Conservation (phyloP, 2,113 vertebrate species). For the Solenodon paradoxus region DNA sequence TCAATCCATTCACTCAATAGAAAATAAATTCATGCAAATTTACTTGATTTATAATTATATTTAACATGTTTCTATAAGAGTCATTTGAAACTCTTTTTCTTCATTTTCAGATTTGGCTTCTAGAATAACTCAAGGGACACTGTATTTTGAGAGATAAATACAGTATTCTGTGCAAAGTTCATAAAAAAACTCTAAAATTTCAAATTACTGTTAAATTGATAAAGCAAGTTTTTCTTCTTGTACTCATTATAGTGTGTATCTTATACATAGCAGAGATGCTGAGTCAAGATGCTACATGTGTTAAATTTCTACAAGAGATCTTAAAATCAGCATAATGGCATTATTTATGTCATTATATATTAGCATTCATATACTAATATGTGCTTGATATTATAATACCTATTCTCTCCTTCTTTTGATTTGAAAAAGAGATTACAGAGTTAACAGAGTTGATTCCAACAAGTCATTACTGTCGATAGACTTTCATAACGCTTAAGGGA, state of each 20-base stretch:
- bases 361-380: too few species aligned
- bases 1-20: not conserved
- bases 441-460: not conserved
- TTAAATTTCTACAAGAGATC: not conserved
- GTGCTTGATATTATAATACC: too few species aligned
- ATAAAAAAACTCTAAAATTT: not conserved
- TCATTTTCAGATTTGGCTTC: not conserved
- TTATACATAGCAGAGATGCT: not conserved
- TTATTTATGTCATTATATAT: too few species aligned
- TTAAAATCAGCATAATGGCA: not conserved
- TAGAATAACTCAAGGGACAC: not conserved
- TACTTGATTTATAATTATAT: not conserved
- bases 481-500: not conserved
- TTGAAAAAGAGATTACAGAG: not conserved
- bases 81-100: not conserved
- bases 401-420: not conserved
- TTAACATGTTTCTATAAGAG: not conserved
- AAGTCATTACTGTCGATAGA: not conserved
- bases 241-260: not conserved
- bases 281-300: not conserved
- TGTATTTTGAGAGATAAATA: not conserved
- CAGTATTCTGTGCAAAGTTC: not conserved
- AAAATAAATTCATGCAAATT: slow-evolving; percentile 12
- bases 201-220: not conserved
- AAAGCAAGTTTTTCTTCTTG: not conserved